Evolutionary conservation across 2,797 vertebrate genomes (phyloP).

Genomic region (Xenopus petersii): DNA sequence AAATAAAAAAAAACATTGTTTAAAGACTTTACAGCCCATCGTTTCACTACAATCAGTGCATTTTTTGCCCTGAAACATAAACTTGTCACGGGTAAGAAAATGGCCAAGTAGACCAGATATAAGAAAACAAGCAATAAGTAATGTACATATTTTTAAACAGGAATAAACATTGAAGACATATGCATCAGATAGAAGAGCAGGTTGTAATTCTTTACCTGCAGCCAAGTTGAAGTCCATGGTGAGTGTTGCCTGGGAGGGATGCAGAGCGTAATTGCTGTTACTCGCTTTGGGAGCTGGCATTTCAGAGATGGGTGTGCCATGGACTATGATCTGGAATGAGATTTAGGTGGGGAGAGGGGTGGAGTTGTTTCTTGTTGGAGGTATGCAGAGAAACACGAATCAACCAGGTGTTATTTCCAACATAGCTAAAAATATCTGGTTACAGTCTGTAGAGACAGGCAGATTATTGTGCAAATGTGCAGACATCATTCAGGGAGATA

Average conservation of each 20-base stretch:
- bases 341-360: conserved; percentile 3
- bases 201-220: conserved; percentile 26
- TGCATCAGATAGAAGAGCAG: too few relatives aligned
- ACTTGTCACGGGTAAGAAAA: too few relatives aligned
- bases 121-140: too few relatives aligned
- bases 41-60: too few relatives aligned
- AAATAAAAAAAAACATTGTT: too few relatives aligned
- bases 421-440: conserved; percentile 19
- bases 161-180: too few relatives aligned
- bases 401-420: not conserved
- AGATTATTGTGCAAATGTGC: not conserved
- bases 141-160: too few relatives aligned
- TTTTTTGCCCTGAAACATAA: too few relatives aligned
- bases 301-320: conserved; percentile 15
- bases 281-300: not conserved
- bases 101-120: too few relatives aligned
- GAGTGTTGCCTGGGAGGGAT: not conserved
- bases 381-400: not conserved
- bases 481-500: not conserved
- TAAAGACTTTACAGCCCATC: too few relatives aligned
- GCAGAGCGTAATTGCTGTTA: not conserved
- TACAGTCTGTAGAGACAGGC: conserved; percentile 9
- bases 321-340: conserved; percentile 6
- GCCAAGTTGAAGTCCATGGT: conserved; percentile 46
- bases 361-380: not conserved